Base-by-base conservation (phyloP, 2,888 invertebrate species). In the Hesperia comma region DNA sequence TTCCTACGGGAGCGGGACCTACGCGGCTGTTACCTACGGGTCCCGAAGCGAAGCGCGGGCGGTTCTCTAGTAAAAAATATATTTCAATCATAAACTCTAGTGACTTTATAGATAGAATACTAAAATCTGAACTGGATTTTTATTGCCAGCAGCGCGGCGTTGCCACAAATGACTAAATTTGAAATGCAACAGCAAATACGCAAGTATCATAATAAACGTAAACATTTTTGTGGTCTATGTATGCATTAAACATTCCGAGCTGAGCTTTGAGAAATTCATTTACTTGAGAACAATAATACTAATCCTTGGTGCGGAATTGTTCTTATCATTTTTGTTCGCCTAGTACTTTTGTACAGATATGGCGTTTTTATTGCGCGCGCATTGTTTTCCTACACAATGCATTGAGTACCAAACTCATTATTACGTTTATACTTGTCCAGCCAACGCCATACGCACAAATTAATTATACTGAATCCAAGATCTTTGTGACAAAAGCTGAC, bases 371-470 rank as follows among this genome's bases (percentile, higher is more conserved):
- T 75, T 75, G 70, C 70, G 68, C 66, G 63, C 68, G 72, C 69
- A 77, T 77, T 79, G 80, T 81, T 74, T n/a, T 70, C 46, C 70
- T 67, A 68, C 69, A 61, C 68, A 76, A 76, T 74, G 75, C 75
- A 75, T 74, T 77, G 76, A 84, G 80, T 85, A 77, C 76, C 77
- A 69, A 73, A 75, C 75, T 85, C 81, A 76, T 78, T 79, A 86
- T 84, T 79, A 80, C 46, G 75, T 79, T 81, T 79, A 71, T 74
- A 77, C 83, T 83, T 82, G 74, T 73, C 58, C 79, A 82, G 79
- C 76, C 74, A 78, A 76, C 62, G 61, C 68, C 75, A 70, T 79
- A 79, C 80, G 80, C 80, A 82, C 83, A 83, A 83, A 85, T 84
- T 49, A 49, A 17, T 49, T 49, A 49, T 49, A n/a, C 14, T 4